Percentiles rank a stretch among this genome's conserved stretches.
These are phyloP conservation scores for Sturmia bella DNA, from an alignment of 2,888 invertebrate genomes.

Conservation along the genomic window DNA sequence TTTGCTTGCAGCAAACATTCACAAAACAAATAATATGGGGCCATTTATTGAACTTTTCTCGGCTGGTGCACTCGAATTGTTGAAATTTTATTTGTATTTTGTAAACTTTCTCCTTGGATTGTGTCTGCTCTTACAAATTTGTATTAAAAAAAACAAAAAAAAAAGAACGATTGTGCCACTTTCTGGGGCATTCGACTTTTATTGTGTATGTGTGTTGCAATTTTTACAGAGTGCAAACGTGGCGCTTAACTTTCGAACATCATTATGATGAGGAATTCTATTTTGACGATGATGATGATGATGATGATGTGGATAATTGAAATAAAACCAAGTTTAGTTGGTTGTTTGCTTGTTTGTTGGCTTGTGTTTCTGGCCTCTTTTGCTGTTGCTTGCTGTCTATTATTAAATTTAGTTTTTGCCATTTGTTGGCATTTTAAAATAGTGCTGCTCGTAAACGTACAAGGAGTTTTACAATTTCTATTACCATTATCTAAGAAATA, in stretches of 20 bases:
- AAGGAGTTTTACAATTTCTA: slow-evolving; percentile 11
- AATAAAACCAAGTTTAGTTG: slow-evolving; percentile 36
- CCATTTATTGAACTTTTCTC: slow-evolving; percentile 57
- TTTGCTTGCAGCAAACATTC: not conserved
- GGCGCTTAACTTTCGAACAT: slow-evolving; percentile 38
- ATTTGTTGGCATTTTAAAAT: slow-evolving; percentile 58
- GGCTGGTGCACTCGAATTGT: slow-evolving; percentile 15
- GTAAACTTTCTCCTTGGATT: slow-evolving; percentile 31
- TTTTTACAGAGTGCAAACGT: slow-evolving; percentile 61
- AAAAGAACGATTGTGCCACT: not conserved
- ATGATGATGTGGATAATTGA: slow-evolving; percentile 16
- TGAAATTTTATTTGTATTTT: slow-evolving; percentile 3
- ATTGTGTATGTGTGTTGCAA: slow-evolving; percentile 15
- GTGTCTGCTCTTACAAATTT: slow-evolving; percentile 1
- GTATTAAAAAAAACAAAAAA: slow-evolving; percentile 16
- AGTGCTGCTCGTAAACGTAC: slow-evolving; percentile 1
- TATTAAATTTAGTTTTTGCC: slow-evolving; percentile 57
- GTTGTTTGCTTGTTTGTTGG: slow-evolving; percentile 12
- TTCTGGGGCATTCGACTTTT: slow-evolving; percentile 17
- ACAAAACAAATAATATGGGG: slow-evolving; percentile 24
- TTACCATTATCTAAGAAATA: slow-evolving; percentile 48
- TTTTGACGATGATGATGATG: slow-evolving; percentile 22
- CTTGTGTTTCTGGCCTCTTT: not conserved
- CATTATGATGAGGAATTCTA: slow-evolving; percentile 26
- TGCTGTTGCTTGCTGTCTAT: slow-evolving; percentile 14